These are phyloP conservation scores for Sinocyclocheilus anshuiensis DNA, from an alignment of 2,113 vertebrate species.

Conservation along the genomic window DNA sequence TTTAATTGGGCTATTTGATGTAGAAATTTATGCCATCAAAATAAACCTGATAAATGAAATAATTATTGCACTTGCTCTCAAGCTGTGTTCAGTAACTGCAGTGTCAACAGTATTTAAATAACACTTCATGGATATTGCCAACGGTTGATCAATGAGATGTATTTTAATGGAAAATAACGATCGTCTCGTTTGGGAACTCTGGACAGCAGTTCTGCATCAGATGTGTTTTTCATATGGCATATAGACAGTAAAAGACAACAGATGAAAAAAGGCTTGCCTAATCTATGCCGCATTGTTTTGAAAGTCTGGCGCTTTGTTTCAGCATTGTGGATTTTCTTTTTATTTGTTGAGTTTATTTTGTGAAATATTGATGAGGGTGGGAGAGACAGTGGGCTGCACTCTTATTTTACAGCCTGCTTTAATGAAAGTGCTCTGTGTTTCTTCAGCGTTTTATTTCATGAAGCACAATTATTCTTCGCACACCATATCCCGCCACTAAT, in stretches of 20 bases:
- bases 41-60: slow-evolving; percentile 3
- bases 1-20: background rate
- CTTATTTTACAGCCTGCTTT: slow-evolving; percentile 23
- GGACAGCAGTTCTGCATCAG: background rate
- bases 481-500: slow-evolving; percentile 30
- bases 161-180: slow-evolving; percentile 9
- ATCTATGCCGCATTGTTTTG: slow-evolving; percentile 2
- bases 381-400: background rate
- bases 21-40: background rate
- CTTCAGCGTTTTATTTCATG: slow-evolving; percentile 14
- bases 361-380: slow-evolving; percentile 35
- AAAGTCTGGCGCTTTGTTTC: background rate
- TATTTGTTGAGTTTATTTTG: slow-evolving; percentile 23
- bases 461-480: slow-evolving; percentile 29
- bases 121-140: background rate
- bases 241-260: background rate
- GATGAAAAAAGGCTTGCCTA: background rate
- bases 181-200: background rate
- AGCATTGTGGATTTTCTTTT: slow-evolving; percentile 16
- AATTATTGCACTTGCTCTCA: background rate
- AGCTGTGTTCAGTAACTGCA: background rate
- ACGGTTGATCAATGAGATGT: slow-evolving; percentile 1
- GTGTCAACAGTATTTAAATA: slow-evolving; percentile 13
- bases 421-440: slow-evolving; percentile 37
- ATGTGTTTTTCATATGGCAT: background rate